Conservation (phyloP, 2,888 invertebrate genomes). For the Thumatha senex region DNA sequence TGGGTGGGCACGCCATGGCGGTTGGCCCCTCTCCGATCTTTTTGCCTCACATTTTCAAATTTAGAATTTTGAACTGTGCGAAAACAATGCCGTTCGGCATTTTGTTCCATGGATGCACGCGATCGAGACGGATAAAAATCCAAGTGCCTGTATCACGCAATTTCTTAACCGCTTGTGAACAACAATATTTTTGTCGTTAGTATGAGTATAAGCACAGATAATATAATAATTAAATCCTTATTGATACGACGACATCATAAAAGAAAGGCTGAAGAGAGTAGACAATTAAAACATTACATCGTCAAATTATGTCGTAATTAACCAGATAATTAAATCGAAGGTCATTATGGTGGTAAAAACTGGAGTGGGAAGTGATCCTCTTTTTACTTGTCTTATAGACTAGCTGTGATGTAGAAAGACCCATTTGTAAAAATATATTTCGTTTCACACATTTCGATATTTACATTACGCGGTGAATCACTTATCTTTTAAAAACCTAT, state of each 20-base stretch:
- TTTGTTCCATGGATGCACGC: constrained; percentile 47
- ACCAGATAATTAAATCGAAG: constrained; percentile 73
- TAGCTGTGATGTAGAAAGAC: constrained; percentile 33
- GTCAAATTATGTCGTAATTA: constrained; percentile 79
- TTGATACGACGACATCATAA: constrained; percentile 62
- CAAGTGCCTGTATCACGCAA: constrained; percentile 42
- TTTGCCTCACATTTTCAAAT: constrained; percentile 69
- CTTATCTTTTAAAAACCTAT: too few relatives aligned
- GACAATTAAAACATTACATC: constrained; percentile 81
- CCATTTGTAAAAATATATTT: too few relatives aligned
- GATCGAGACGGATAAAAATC: constrained; percentile 38
- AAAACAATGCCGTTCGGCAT: constrained; percentile 49
- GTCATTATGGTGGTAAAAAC: constrained; percentile 73
- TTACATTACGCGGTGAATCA: too few relatives aligned
- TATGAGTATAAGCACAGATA: constrained; percentile 42
- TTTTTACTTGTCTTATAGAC: constrained; percentile 56
- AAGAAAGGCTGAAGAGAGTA: constrained; percentile 45
- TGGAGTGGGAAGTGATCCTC: constrained; percentile 68
- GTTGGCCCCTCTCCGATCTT: constrained; percentile 61
- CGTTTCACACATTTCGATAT: too few relatives aligned
- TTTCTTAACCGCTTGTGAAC: constrained; percentile 9
- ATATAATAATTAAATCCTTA: constrained; percentile 70
- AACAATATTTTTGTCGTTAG: neutral
- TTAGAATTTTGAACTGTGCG: constrained; percentile 58
- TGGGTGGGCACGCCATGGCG: constrained; percentile 76